Conservation (phyloP, 2,113 vertebrate genomes). For the Ellobius talpinus region DNA sequence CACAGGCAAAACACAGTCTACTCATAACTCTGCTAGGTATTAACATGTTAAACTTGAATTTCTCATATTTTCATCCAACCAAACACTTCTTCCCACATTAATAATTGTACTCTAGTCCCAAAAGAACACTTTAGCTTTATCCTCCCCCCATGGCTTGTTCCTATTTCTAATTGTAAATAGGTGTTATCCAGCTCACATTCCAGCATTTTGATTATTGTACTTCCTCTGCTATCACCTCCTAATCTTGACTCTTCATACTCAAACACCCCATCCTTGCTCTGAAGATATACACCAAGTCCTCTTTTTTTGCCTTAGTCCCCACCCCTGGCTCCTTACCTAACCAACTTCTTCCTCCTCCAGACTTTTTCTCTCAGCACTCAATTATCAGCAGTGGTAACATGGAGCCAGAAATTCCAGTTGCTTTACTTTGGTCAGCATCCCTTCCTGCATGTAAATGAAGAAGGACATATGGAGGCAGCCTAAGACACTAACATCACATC, state of each 20-base stretch:
- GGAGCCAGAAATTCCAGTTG: neutral
- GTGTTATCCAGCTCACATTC: neutral
- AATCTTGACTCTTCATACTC: neutral
- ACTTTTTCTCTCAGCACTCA: neutral
- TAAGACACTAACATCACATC: neutral
- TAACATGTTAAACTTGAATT: constrained; percentile 12
- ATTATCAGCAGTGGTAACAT: neutral
- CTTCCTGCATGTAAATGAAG: neutral
- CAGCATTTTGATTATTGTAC: neutral
- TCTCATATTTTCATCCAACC: neutral
- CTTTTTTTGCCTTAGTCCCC: neutral
- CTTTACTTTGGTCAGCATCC: neutral
- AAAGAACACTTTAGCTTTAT: neutral
- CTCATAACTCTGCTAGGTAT: neutral
- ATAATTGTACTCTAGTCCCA: neutral
- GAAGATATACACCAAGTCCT: neutral
- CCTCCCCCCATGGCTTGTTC: neutral
- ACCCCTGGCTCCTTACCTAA: neutral
- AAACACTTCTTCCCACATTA: neutral
- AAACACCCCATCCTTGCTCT: neutral
- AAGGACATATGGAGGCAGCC: neutral
- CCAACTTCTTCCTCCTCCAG: neutral
- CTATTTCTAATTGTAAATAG: neutral
- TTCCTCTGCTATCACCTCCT: neutral
- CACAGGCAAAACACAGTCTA: neutral